Evolutionary conservation across 2,113 vertebrate species (phyloP), one percentile per base, ranked within the genome.

Genomic region (Heterotilapia buettikoferi): DNA sequence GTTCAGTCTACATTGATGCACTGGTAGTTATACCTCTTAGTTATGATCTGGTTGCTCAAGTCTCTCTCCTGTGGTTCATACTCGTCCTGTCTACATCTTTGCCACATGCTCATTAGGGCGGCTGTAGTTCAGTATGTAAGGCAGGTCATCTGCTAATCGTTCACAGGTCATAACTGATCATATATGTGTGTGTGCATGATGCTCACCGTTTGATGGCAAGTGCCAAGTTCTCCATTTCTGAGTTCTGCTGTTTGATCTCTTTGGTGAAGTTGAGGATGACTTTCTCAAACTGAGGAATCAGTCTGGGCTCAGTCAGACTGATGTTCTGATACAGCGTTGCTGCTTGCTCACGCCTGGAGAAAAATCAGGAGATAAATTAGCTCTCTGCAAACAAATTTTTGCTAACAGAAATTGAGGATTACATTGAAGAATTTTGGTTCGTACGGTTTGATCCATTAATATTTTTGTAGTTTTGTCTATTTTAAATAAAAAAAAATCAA

Each of bases 141-240:
- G 63, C 33, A 38, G 63, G 33, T 68, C 33, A 68, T 68, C 11
- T 68, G 19, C 33, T 68, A 68, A 38, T 40, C 6, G 6, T 29
- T 76, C 40, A 47, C 14, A 29, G 8, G 21, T 76, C 6, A 76
- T 76, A 29, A 29, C 8, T 26, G 14, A 76, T 10, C 0, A 29
- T 29, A 47, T 19, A 29, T 19, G 43, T 31, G 9, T 45, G 19
- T 19, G n/a, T 19, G 43, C 14, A 6, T 8, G 9, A 79, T 9
- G 7, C 66, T 11, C 96, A 99, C 98, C 99, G 97, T 96, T 98
- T 99, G 26, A 98, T 98, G 0, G 98, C 97, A 0, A 98, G 94
- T 1, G 98, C 98, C 93, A 99, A 93, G 92, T 97, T 98, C 92
- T 99, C 99, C 98, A 98, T 98, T 90, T 99, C 98, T 7, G 96